Evolutionary conservation across 2,113 vertebrate species (phyloP).

Genomic region (Hylia prasina): DNA sequence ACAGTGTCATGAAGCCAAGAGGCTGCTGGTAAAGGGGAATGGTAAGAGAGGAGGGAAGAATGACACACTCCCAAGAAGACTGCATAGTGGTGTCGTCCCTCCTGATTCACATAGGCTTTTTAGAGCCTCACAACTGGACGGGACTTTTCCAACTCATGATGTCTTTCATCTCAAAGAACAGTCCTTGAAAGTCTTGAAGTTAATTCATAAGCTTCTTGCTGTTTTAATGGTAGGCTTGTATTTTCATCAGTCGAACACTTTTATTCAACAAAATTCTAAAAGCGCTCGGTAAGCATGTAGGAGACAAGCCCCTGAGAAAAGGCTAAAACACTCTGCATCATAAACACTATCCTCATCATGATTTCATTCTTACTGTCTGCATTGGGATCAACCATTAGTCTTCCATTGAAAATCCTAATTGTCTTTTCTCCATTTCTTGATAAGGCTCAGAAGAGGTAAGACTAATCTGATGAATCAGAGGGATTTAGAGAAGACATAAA

Average conservation of each 20-base stretch:
- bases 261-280: neutral
- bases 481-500: neutral
- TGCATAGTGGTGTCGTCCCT: neutral
- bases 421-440: neutral
- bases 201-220: neutral
- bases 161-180: neutral
- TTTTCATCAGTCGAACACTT: rapidly evolving
- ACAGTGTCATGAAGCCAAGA: neutral
- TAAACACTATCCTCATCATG: neutral
- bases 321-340: neutral
- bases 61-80: neutral
- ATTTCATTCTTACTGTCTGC: neutral
- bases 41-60: neutral
- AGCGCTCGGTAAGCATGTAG: neutral
- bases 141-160: neutral
- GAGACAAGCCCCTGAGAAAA: neutral
- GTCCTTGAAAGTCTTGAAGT: neutral
- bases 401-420: neutral
- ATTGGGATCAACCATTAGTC: neutral
- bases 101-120: neutral
- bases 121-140: neutral
- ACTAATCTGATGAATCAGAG: neutral
- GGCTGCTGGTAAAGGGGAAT: neutral
- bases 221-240: neutral
- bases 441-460: neutral